Evolutionary conservation across 1,140 invertebrate genomes (phyloP), one percentile per base, ranked within the genome.

Genomic region (Drosophila sproati): DNA sequence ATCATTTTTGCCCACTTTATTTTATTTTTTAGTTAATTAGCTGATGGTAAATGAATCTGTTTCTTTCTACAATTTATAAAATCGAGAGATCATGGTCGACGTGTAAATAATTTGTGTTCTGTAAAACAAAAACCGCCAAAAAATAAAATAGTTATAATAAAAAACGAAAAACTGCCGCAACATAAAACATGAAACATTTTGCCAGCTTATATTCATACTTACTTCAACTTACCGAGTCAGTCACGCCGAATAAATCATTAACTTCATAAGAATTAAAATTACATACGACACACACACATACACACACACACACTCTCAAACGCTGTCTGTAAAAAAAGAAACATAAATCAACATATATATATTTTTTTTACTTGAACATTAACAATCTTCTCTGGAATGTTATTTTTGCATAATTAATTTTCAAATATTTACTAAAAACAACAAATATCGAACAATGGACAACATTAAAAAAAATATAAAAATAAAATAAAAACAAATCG

Each of bases 381-480:
- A 75, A 75, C 60, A 62, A 75, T 31, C 60, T 67, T 51, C 66
- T 69, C 34, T 83, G 83, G 83, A 87, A 87, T 87, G 82, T 88
- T 87, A 73, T 77, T 50, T 60, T 71, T 79, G 71, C 79, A 88
- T 87, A 60, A 88, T 71, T 80, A 89, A 89, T 89, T 88, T 80
- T 80, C 79, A 82, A 74, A 88, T 71, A 75, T 63, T 69, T 88
- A 86, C 83, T 86, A 88, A 88, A 77, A 71, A 54, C 4, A 29
- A 78, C 70, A 4, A 60, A 50, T 35, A 74, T 54, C 66, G 56
- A 64, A 82, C 60, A 86, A 73, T 81, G 72, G 64, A 71, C 62
- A 59, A 50, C 62, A 56, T 69, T 52, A 60, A 59, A 54, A 52
- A 41, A 51, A 20, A 20, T 20, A 20, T 41, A 45, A 47, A 51